These are phyloP conservation scores for Crocidura indochinensis DNA, from an alignment of 2,797 vertebrate species.

Conservation along the genomic window DNA sequence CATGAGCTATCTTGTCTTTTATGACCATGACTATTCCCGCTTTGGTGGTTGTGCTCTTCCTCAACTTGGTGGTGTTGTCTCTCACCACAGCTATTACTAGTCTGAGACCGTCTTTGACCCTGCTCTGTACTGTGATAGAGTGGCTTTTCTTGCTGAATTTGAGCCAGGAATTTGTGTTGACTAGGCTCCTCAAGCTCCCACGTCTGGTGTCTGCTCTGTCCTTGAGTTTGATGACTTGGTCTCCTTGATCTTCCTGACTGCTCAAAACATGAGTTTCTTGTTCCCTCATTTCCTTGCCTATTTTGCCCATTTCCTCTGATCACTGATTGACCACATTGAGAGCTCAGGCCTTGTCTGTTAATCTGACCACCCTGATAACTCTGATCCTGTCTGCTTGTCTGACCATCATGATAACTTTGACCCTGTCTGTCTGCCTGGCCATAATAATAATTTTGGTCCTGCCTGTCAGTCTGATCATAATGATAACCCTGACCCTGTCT, in stretches of 20 bases:
- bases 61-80: neutral
- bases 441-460: neutral
- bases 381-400: neutral
- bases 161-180: slow-evolving; percentile 71
- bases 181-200: neutral
- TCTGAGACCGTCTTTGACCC: slow-evolving; percentile 44
- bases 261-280: slow-evolving; percentile 60
- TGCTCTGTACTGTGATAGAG: slow-evolving; percentile 14
- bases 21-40: neutral
- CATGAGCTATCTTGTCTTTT: neutral
- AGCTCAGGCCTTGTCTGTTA: neutral
- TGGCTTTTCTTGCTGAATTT: slow-evolving; percentile 63
- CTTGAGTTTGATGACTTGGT: slow-evolving; percentile 62
- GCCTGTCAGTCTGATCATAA: neutral
- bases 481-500: rapidly evolving
- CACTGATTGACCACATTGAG: slow-evolving; percentile 57
- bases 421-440: neutral
- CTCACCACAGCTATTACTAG: neutral
- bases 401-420: rapidly evolving
- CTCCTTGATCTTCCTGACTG: slow-evolving; percentile 58
- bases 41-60: slow-evolving; percentile 40
- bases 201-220: neutral
- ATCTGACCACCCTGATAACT: neutral
- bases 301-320: slow-evolving; percentile 57
- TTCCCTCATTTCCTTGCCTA: neutral